Percentiles rank a stretch among this genome's conserved stretches.
phyloP scores from a whole-genome alignment of 2,113 vertebrate species.

The Anarrhichthys ocellatus region DNA sequence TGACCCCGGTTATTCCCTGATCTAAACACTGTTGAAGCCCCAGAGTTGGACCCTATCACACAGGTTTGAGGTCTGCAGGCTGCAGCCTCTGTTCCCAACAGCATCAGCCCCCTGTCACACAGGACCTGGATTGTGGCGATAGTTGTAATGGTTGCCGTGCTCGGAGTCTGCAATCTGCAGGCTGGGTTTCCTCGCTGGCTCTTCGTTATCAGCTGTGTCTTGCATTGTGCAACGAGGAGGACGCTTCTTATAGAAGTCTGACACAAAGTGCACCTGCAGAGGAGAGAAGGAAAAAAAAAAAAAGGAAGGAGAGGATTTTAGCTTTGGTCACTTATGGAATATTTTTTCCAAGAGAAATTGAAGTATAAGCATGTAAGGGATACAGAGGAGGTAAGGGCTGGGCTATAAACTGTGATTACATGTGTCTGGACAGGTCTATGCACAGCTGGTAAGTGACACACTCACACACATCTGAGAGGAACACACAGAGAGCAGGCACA shows the following conservation, averaged over 20 bases:
- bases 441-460: conserved; percentile 56
- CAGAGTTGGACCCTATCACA: not conserved
- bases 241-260: conserved; percentile 92
- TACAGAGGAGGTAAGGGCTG: conserved; percentile 33
- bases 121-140: conserved; percentile 79
- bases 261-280: conserved; percentile 88
- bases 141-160: conserved; percentile 86
- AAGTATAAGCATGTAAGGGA: conserved; percentile 27
- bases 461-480: conserved; percentile 57
- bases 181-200: conserved; percentile 86
- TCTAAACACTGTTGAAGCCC: conserved; percentile 21
- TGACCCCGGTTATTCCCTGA: conserved; percentile 22
- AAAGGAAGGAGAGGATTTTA: conserved; percentile 17
- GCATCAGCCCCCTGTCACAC: conserved; percentile 74
- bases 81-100: conserved; percentile 30
- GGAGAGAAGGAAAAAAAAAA: not conserved
- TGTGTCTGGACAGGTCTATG: conserved; percentile 48
- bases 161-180: conserved; percentile 85
- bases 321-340: conserved; percentile 17
- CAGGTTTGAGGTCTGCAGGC: conserved; percentile 45
- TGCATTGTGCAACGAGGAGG: conserved; percentile 64
- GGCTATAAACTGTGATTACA: conserved; percentile 73
- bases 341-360: conserved; percentile 5
- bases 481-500: conserved; percentile 72
- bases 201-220: conserved; percentile 72